Evolutionary conservation across 2,797 vertebrate species (phyloP).

Genomic region (Trichosurus vulpecula): DNA sequence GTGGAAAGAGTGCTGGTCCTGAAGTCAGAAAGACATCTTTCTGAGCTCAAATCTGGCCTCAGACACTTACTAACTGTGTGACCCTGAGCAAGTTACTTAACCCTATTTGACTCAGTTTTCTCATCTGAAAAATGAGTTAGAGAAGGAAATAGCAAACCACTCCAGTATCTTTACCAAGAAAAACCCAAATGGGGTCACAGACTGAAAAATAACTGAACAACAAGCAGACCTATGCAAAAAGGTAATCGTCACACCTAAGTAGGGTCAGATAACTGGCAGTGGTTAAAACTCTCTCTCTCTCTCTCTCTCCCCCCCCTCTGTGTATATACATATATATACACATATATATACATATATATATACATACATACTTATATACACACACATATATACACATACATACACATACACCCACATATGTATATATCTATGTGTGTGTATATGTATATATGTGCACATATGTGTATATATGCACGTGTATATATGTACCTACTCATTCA

Average conservation of each 20-base stretch:
- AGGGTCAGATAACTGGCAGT: neutral
- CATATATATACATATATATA: no score
- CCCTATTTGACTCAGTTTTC: neutral
- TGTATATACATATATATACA: no score
- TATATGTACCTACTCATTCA: no score
- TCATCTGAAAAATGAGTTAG: neutral
- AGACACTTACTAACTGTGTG: neutral
- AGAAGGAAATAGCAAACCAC: neutral
- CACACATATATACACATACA: no score
- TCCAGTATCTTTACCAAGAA: neutral
- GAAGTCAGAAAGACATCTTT: neutral
- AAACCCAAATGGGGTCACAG: neutral
- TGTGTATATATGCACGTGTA: no score
- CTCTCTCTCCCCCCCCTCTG: no score
- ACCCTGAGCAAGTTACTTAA: neutral
- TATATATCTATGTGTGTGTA: no score
- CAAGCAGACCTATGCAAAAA: neutral
- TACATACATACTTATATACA: no score
- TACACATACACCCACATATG: no score
- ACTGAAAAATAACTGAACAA: neutral
- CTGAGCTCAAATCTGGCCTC: neutral
- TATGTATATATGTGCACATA: no score
- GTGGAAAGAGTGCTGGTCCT: neutral
- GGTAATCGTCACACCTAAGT: neutral
- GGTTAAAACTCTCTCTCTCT: no score